phyloP scores from a whole-genome alignment of 2,888 invertebrate species.

The Archips crataeganus region DNA sequence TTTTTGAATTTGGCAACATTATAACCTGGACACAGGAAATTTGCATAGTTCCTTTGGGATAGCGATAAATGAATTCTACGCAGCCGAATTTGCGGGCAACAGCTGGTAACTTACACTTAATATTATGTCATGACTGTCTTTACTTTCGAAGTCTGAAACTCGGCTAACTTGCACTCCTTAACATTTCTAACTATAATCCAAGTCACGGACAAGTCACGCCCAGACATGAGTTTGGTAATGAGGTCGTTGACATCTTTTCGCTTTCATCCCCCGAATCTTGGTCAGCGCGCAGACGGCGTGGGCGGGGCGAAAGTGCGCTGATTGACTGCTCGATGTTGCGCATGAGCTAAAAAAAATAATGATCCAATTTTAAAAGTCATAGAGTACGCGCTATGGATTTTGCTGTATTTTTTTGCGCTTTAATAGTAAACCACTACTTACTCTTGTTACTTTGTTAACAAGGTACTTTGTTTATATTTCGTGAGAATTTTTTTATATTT shows the following conservation, averaged over 20 bases:
- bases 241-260: conserved; percentile 37
- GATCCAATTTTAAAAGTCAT: conserved; percentile 9
- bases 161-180: too few species aligned
- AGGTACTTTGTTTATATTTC: too few species aligned
- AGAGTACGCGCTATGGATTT: not conserved
- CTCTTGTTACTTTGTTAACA: too few species aligned
- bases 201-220: not conserved
- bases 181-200: not conserved
- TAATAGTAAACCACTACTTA: not conserved
- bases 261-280: conserved; percentile 42
- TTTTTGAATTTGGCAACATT: too few species aligned
- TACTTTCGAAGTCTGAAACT: too few species aligned
- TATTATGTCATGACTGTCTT: too few species aligned
- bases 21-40: too few species aligned
- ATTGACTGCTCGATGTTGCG: conserved; percentile 32
- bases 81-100: too few species aligned
- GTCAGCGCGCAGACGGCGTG: conserved; percentile 38
- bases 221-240: conserved; percentile 2
- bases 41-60: too few species aligned
- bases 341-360: conserved; percentile 16
- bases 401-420: not conserved
- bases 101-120: too few species aligned
- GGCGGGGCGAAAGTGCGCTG: conserved; percentile 43
- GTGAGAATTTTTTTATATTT: too few species aligned
- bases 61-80: too few species aligned